These are phyloP conservation scores for Stichodactyla helianthus DNA, from an alignment of 64 coral and sea anemone species.

Conservation along the genomic window DNA sequence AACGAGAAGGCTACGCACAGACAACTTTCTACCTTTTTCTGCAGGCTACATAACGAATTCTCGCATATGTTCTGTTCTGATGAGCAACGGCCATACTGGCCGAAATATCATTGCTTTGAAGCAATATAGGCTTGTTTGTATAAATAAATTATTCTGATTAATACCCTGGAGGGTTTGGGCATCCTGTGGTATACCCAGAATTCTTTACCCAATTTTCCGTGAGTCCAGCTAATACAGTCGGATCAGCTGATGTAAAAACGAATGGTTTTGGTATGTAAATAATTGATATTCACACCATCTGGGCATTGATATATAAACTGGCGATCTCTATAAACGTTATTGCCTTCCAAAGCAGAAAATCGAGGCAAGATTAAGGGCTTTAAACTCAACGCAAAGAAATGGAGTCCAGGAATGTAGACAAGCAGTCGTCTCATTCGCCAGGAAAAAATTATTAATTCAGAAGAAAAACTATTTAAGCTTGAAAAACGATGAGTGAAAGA, in stretches of 20 bases:
- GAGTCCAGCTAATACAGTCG: no score
- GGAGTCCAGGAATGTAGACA: neutral
- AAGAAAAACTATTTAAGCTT: neutral
- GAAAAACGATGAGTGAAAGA: neutral
- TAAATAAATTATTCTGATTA: no score
- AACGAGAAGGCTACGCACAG: no score
- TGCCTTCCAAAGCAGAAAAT: neutral
- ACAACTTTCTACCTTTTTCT: no score
- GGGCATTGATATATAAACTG: neutral
- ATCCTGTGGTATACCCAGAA: neutral
- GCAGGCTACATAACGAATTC: no score
- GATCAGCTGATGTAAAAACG: neutral
- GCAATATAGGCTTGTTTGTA: no score
- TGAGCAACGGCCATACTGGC: no score
- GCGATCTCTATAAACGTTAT: neutral
- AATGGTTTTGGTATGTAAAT: neutral
- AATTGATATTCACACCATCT: neutral
- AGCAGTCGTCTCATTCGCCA: no score
- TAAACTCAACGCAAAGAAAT: neutral
- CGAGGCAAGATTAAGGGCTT: neutral
- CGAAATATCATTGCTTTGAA: no score
- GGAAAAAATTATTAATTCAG: neutral
- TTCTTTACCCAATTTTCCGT: no score
- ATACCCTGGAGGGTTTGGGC: no score
- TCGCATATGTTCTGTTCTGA: no score